Base-by-base conservation (phyloP, 2,113 vertebrate genomes). In the Muntiacus muntjak region DNA sequence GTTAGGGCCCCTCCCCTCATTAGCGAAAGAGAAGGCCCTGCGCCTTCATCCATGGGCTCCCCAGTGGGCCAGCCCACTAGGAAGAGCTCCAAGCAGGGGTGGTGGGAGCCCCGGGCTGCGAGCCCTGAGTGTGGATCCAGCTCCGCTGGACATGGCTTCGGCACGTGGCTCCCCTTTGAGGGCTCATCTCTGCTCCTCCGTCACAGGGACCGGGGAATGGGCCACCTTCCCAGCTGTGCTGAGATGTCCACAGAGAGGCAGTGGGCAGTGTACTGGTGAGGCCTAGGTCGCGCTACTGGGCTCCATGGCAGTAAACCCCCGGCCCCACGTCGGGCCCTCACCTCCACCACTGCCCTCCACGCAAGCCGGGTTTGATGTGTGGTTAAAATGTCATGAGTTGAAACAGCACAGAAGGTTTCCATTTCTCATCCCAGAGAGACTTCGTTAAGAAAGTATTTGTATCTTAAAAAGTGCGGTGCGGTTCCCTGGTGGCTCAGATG, bases 261-360 rank as follows among this genome's bases (percentile, higher is more conserved):
- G 36, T 6, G 28, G 57, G 45, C 6, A 7, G 0, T 7, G 50
- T n/a, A 40, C 5, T 2, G 5, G 54, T 2, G 0, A 33, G 47
- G 36, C 58, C 76, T 8, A 79, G 50, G 43, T 26, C 0, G 0
- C 5, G 50, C 45, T 5, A 0, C 74, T 7, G 9, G 57, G 74
- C 30, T 55, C 50, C 7, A 0, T 1, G 17, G 89, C 5, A 0
- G 40, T 3, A 5, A 5, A 23, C 19, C 33, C 19, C 0, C 1
- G 7, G 9, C 3, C 45, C 83, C 2, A 1, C 8, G 0, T 0
- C 1, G 54, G 14, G 62, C 4, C 0, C 3, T 36, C 23, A 3
- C 26, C 9, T 23, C 11, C 43, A 2, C 57, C 10, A 0, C 36
- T 8, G 47, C 14, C 33, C 60, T 6, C 74, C 26, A 2, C 36